Percentiles rank a stretch among this genome's conserved stretches.
Evolutionary conservation across 2,888 invertebrate species (phyloP).

Genomic region (Sinhomidia bicolor): DNA sequence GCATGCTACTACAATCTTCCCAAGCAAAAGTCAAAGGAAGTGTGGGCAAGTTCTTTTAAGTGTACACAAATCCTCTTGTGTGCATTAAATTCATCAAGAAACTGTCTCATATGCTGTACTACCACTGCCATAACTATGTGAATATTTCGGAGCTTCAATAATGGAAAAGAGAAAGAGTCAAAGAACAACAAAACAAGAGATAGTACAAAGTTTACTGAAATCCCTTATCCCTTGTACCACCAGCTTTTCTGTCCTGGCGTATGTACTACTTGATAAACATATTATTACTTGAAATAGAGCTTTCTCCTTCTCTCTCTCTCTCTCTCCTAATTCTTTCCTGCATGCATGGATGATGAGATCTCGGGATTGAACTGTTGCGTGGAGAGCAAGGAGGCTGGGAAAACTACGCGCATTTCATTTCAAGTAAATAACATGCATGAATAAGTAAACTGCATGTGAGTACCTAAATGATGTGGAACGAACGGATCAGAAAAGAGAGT

Average conservation of each 20-base stretch:
- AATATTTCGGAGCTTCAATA: too few species aligned
- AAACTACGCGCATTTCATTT: neutral
- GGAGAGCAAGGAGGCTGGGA: neutral
- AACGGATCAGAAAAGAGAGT: neutral
- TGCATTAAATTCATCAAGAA: neutral
- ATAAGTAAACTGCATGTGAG: neutral
- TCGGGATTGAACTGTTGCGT: neutral
- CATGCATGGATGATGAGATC: neutral
- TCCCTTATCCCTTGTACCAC: too few species aligned
- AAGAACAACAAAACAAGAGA: neutral
- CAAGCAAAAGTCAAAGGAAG: neutral
- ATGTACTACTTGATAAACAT: neutral
- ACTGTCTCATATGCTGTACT: too few species aligned
- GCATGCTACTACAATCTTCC: neutral
- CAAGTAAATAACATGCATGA: neutral
- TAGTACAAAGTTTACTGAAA: neutral
- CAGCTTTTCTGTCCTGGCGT: neutral
- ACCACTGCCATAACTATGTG: too few species aligned
- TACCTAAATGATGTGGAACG: too few species aligned
- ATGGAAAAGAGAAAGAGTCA: neutral
- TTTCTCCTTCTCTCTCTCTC: neutral
- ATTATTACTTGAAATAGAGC: neutral
- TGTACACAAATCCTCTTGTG: neutral
- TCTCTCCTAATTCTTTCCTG: neutral
- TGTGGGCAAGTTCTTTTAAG: neutral